Base-by-base conservation (phyloP, 1,140 invertebrate species). In the Helicoverpa zea region DNA sequence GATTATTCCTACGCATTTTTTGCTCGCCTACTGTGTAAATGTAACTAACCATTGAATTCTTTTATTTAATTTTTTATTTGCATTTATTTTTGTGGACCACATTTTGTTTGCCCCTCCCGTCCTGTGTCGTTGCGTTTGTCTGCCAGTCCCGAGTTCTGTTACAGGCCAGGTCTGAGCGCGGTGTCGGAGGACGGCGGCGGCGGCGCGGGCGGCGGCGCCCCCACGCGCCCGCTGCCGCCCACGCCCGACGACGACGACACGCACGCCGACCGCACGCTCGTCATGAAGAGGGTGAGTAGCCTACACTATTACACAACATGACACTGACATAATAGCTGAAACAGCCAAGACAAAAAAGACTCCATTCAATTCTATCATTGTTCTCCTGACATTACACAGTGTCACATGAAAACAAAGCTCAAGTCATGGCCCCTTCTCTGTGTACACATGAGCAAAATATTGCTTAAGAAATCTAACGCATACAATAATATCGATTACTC, bases 231-330 rank as follows among this genome's bases (percentile, higher is more conserved):
- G 75, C 96, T 99, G 86, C 98, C 98, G 59, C 98, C 98, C 13
- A 99, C 98, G 29, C 98, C 98, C 18, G 98, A 98, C 89, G 98
- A 98, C 91, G 98, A 98, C 90, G 97, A 98, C 94, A 96, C 96
- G 72, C 95, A 95, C 89, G 97, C 97, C 79, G 98, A 99, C 93
- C 96, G 98, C 89, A 99, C 98, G 77, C 96, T 99, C 92, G 98
- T 99, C 86, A 97, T 98, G 96, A 97, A 97, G 96, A 94, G 98
- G 96, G 98, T 98, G 96, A 97, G 97, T 96, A 77, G 5, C 16
- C n/a, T n/a, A 66, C 61, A 77, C 11, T n/a, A 49, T 9, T n/a
- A 5, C 18, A 52, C 52, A 7, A n/a, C 2, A 73, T 56, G 23
- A 29, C 68, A 72, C 0, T n/a, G 5, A 1, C 30, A 11, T 9